These are phyloP conservation scores for Trichechus manatus DNA, from an alignment of 2,113 vertebrate genomes.

Conservation along the genomic window DNA sequence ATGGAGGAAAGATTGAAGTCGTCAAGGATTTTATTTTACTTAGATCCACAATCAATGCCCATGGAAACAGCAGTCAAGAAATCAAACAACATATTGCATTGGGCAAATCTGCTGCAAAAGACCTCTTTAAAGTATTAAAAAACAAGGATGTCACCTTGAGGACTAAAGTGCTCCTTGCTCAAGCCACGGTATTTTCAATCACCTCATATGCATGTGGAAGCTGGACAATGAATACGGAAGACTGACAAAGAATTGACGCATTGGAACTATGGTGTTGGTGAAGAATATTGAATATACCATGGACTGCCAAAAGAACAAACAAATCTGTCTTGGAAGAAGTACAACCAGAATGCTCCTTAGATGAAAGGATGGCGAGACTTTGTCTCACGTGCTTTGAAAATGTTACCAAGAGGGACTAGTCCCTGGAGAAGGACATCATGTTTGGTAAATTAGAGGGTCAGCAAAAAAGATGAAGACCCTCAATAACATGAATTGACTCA, in stretches of 20 bases:
- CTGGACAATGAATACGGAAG: not conserved
- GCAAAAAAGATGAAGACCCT: not conserved
- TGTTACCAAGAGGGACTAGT: not conserved
- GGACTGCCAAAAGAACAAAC: not conserved
- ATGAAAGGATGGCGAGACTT: not conserved
- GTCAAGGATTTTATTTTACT: not conserved
- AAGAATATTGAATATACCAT: not conserved
- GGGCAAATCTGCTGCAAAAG: not conserved
- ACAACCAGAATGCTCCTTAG: not conserved
- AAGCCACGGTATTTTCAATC: not conserved
- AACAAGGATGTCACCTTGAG: not conserved
- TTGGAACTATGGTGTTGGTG: not conserved
- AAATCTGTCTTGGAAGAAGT: not conserved
- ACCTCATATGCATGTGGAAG: not conserved
- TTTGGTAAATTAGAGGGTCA: not conserved
- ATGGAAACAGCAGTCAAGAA: not conserved
- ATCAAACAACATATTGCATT: not conserved
- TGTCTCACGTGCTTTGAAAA: not conserved
- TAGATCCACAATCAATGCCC: not conserved
- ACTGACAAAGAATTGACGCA: not conserved
- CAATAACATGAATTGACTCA: not conserved
- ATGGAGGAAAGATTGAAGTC: not conserved
- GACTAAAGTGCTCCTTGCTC: not conserved
- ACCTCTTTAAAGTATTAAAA: not conserved
- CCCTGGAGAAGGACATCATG: not conserved